Conservation (phyloP, 2,888 invertebrate genomes). For the Cryptosula pallasiana region DNA sequence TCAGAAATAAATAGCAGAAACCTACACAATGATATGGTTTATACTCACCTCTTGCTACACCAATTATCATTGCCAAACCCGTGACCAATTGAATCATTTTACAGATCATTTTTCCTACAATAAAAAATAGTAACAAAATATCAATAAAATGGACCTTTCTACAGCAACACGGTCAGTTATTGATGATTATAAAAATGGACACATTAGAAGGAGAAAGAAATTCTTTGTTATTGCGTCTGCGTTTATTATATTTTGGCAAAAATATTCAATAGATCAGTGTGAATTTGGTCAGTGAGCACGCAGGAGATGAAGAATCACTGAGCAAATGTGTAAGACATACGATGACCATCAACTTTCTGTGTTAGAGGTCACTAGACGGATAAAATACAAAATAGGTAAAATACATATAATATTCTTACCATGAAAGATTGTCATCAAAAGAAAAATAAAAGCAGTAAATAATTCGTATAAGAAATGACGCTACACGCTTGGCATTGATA, state of each 20-base stretch:
- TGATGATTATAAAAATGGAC: background rate
- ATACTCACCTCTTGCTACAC: background rate
- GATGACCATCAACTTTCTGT: no score
- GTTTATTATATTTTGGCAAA: background rate
- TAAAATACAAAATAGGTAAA: no score
- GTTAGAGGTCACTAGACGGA: no score
- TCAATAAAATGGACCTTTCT: no score
- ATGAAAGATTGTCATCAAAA: no score
- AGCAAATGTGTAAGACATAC: background rate
- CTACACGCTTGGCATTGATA: background rate
- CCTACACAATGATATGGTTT: background rate
- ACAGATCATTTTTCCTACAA: background rate
- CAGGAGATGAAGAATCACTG: background rate
- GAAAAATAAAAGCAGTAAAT: no score
- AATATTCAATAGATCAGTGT: background rate
- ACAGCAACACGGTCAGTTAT: no score
- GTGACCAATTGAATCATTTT: background rate
- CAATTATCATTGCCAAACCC: background rate
- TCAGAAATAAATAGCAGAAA: background rate
- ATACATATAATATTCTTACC: no score
- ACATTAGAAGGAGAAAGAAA: background rate
- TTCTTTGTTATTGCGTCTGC: background rate
- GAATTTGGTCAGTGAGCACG: background rate
- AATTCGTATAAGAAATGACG: no score
- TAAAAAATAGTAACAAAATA: background rate